Conservation (phyloP, 2,888 invertebrate genomes). For the Sphaerophoria taeniata region DNA sequence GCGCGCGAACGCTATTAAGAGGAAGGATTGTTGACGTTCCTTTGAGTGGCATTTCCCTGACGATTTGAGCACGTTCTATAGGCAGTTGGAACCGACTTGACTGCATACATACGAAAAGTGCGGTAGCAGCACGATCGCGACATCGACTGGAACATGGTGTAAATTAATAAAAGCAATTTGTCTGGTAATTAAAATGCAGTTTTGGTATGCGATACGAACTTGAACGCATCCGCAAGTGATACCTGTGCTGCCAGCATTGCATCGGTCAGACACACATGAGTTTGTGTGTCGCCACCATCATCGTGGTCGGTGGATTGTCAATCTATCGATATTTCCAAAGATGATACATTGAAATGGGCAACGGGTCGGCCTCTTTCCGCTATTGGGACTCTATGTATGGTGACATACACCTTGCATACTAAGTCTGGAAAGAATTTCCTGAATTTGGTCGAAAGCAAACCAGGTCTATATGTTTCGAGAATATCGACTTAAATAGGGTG, state of each 20-base stretch:
- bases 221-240: constrained; percentile 61
- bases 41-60: constrained; percentile 74
- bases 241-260: no score
- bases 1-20: constrained; percentile 38
- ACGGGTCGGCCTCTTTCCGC: background rate
- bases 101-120: background rate
- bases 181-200: constrained; percentile 72
- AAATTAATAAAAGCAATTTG: constrained; percentile 74
- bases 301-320: background rate
- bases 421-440: constrained; percentile 20
- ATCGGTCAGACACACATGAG: no score
- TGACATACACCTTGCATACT: constrained; percentile 31
- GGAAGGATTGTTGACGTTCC: constrained; percentile 63
- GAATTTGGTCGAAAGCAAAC: constrained; percentile 20
- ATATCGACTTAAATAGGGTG: constrained; percentile 7
- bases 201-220: constrained; percentile 57
- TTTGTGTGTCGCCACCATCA: no score
- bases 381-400: background rate
- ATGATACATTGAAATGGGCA: constrained; percentile 27
- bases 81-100: background rate
- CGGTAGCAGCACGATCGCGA: constrained; percentile 60
- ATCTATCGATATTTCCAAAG: constrained; percentile 22
- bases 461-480: constrained; percentile 1
- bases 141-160: constrained; percentile 71
- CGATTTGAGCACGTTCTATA: constrained; percentile 61